phyloP scores from a whole-genome alignment of 1,140 invertebrate species.

The Akabosia matsudoensis region DNA sequence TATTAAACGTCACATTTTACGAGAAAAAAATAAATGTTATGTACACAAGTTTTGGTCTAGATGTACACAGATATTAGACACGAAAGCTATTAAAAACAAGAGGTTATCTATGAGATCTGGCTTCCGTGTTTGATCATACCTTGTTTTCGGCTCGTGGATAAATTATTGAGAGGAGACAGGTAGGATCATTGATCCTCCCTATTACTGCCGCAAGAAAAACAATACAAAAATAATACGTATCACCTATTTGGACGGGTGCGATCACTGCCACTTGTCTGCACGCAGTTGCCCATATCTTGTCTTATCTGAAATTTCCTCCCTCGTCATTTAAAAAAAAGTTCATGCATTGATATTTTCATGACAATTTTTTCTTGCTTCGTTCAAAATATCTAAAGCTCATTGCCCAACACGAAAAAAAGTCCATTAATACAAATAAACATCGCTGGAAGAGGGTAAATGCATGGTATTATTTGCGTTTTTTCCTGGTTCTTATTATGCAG shows the following conservation, averaged over 20 bases:
- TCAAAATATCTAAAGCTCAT: too few species aligned
- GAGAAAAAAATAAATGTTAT: not conserved
- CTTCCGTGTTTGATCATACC: not conserved
- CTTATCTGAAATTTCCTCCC: too few species aligned
- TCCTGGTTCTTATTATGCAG: too few species aligned
- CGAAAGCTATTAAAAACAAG: not conserved
- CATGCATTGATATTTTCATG: too few species aligned
- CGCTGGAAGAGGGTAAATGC: too few species aligned
- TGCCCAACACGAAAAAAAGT: too few species aligned
- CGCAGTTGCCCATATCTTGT: not conserved
- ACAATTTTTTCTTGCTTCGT: too few species aligned
- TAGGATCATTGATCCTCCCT: slow-evolving; percentile 8
- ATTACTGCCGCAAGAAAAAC: too few species aligned
- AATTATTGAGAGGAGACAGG: not conserved
- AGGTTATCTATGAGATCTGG: slow-evolving; percentile 16
- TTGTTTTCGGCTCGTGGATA: not conserved
- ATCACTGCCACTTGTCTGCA: slow-evolving; percentile 1
- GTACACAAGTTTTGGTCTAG: not conserved
- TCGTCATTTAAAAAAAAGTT: too few species aligned
- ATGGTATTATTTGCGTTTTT: too few species aligned
- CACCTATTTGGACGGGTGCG: not conserved
- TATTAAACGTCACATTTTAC: not conserved
- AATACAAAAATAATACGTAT: not conserved
- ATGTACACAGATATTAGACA: not conserved
- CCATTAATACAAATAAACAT: too few species aligned